These are phyloP conservation scores for Drosophila anceps DNA, from an alignment of 2,888 invertebrate species.

Conservation along the genomic window DNA sequence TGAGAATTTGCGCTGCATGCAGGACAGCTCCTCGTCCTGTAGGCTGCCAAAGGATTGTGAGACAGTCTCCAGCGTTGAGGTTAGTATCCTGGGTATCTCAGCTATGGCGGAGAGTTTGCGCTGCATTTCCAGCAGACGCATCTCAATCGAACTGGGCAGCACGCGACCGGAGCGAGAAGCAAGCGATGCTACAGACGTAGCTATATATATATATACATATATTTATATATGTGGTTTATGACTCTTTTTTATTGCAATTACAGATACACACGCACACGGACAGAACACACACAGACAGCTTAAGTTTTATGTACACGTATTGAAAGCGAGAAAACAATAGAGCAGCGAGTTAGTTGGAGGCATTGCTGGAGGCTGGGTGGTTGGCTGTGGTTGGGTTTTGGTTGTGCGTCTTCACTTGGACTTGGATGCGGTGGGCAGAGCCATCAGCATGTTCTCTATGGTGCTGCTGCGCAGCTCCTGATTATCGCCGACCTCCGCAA, in stretches of 20 bases:
- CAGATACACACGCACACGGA: constrained; percentile 34
- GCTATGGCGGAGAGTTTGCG: constrained; percentile 85
- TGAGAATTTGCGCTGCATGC: constrained; percentile 73
- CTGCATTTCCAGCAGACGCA: constrained; percentile 84
- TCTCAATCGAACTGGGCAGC: constrained; percentile 79
- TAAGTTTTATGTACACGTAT: constrained; percentile 45
- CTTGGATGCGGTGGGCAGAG: constrained; percentile 82
- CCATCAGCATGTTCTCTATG: constrained; percentile 85
- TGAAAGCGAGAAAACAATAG: constrained; percentile 21
- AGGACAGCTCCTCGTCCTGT: constrained; percentile 33
- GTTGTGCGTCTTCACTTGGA: constrained; percentile 54
- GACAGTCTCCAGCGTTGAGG: constrained; percentile 84
- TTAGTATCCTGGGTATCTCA: constrained; percentile 84
- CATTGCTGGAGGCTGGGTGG: background rate
- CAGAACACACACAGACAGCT: constrained; percentile 24
- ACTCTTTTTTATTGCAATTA: constrained; percentile 56
- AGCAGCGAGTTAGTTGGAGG: constrained; percentile 22
- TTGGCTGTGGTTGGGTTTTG: background rate
- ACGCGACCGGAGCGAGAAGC: constrained; percentile 49
- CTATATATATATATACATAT: background rate
- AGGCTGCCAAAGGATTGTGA: constrained; percentile 84
- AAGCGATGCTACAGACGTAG: constrained; percentile 17
- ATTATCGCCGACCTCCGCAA: constrained; percentile 85
- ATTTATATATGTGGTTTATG: constrained; percentile 12
- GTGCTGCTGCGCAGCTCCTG: constrained; percentile 83